These are phyloP conservation scores for Pyrgus malvae DNA, from an alignment of 2,888 invertebrate species.

Conservation along the genomic window DNA sequence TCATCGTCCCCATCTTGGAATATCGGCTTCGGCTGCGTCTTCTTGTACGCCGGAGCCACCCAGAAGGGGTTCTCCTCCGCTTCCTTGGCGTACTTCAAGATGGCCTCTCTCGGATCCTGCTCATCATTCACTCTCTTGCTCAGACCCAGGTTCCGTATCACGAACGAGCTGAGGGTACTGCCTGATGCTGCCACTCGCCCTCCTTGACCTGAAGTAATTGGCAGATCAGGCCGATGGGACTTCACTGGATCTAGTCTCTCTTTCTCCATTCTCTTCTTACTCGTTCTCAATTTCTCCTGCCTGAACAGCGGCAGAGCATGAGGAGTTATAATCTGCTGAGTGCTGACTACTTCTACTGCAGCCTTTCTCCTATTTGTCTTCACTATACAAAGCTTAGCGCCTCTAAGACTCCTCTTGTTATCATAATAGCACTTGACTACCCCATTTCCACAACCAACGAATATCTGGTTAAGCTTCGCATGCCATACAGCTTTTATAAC, in stretches of 20 bases:
- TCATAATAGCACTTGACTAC: constrained; percentile 95
- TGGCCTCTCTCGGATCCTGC: constrained; percentile 96
- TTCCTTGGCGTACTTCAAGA: constrained; percentile 96
- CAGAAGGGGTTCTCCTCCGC: constrained; percentile 98
- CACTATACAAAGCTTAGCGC: constrained; percentile 94
- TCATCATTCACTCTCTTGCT: constrained; percentile 96
- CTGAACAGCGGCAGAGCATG: constrained; percentile 97
- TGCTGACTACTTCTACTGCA: constrained; percentile 92
- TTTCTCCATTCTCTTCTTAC: constrained; percentile 95
- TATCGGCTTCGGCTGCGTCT: constrained; percentile 93
- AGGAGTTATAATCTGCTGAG: constrained; percentile 97
- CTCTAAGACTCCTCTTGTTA: constrained; percentile 91
- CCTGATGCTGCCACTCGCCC: constrained; percentile 97
- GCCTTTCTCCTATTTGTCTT: constrained; percentile 90
- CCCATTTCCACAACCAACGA: constrained; percentile 96
- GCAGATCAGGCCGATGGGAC: constrained; percentile 90
- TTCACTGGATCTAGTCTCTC: constrained; percentile 93
- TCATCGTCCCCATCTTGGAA: constrained; percentile 83
- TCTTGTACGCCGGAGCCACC: constrained; percentile 95
- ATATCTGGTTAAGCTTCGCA: constrained; percentile 97
- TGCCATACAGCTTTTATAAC: constrained; percentile 97
- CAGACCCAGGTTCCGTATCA: constrained; percentile 96
- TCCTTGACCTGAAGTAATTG: constrained; percentile 94
- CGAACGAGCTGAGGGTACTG: constrained; percentile 97
- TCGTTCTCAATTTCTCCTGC: constrained; percentile 93